Conservation (phyloP, 2,797 vertebrate species). For the Cyclura pinguis region DNA sequence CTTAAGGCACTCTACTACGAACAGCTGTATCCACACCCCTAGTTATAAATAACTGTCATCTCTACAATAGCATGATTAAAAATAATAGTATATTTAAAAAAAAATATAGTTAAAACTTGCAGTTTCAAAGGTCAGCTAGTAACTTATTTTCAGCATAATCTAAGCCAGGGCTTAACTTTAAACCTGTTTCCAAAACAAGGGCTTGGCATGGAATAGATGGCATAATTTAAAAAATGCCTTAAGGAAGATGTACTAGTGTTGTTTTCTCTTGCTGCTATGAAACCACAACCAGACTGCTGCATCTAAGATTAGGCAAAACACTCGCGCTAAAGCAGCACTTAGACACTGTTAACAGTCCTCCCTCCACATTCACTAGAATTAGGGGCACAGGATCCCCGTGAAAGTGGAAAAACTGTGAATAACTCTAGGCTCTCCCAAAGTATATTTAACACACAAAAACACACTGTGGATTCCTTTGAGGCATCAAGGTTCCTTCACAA, state of each 20-base stretch:
- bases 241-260: background rate
- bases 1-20: background rate
- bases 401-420: too few relatives aligned
- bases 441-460: too few relatives aligned
- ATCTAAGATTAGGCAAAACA: background rate
- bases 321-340: background rate
- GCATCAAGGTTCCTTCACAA: too few relatives aligned
- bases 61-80: constrained; percentile 1
- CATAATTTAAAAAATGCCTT: background rate
- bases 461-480: too few relatives aligned
- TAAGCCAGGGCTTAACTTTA: background rate
- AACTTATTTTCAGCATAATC: background rate
- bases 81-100: background rate
- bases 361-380: too few relatives aligned
- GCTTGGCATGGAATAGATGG: background rate
- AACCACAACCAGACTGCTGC: background rate
- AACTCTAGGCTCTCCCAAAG: too few relatives aligned
- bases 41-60: background rate
- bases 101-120: background rate
- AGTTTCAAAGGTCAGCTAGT: background rate
- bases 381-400: too few relatives aligned
- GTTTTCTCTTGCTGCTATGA: background rate
- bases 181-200: background rate
- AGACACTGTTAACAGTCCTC: background rate
- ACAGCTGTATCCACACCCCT: background rate